phyloP scores from a whole-genome alignment of 2,113 vertebrate species.

The Apodemus sylvaticus region DNA sequence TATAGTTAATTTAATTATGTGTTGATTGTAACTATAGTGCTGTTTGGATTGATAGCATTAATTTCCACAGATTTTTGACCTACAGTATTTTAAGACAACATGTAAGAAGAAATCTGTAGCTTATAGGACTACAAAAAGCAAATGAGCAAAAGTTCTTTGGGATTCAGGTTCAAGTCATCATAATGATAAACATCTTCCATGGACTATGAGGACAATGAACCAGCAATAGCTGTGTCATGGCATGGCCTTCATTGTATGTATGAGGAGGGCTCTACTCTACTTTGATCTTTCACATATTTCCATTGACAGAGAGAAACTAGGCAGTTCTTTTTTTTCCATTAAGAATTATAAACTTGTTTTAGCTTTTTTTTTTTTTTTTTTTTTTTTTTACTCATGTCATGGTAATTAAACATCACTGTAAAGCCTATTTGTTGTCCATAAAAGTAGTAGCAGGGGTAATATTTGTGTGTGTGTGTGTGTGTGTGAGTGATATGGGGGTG shows the following conservation, averaged over 20 bases:
- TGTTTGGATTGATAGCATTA: neutral
- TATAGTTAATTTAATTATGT: neutral
- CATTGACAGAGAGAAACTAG: neutral
- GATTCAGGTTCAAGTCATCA: neutral
- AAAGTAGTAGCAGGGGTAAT: neutral
- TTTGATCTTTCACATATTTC: neutral
- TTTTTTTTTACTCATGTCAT: neutral
- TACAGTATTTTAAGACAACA: conserved; percentile 24
- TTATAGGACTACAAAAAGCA: neutral
- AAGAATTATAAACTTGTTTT: neutral
- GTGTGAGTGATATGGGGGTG: too few relatives aligned
- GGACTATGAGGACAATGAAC: neutral
- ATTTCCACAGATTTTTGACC: neutral
- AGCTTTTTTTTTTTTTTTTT: too few relatives aligned
- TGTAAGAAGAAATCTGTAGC: neutral
- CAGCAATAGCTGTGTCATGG: too few relatives aligned
- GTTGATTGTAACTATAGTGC: neutral
- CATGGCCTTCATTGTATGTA: neutral
- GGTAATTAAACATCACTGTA: neutral
- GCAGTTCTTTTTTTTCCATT: neutral
- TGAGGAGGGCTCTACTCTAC: neutral
- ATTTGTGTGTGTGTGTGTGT: too few relatives aligned
- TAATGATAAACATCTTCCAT: neutral
- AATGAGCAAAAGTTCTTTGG: neutral
- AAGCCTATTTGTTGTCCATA: neutral